A percentile compares a stretch with the other conserved stretches of the same genome.
Evolutionary conservation across 2,113 vertebrate genomes (phyloP).

Genomic region (Atlantisia rogersi): DNA sequence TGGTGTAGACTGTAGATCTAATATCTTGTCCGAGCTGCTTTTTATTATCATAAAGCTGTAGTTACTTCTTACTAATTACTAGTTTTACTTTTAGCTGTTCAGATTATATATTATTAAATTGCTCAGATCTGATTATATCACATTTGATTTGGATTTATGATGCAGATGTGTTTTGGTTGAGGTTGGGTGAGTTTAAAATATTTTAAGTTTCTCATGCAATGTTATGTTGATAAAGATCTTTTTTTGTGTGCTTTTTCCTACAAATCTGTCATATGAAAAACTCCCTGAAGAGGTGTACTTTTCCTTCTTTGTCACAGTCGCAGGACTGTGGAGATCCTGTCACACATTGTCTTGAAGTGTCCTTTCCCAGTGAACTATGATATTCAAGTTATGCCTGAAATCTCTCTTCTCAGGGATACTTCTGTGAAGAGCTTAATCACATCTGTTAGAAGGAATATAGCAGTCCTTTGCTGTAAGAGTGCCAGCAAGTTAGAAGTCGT

Average conservation of each 20-base stretch:
- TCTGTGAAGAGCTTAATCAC: neutral
- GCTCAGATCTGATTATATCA: neutral
- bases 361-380: neutral
- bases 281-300: neutral
- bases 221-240: neutral
- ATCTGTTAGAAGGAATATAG: neutral
- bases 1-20: neutral
- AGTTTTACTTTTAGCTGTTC: neutral
- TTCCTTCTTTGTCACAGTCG: neutral
- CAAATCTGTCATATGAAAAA: neutral
- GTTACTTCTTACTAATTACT: neutral
- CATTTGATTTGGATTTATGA: neutral
- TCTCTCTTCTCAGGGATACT: neutral
- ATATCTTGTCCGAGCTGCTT: neutral
- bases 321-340: neutral
- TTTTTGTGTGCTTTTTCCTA: neutral
- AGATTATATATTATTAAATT: neutral
- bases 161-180: neutral
- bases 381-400: neutral
- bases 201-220: neutral
- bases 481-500: neutral
- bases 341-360: neutral
- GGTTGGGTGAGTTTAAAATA: neutral
- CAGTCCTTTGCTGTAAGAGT: neutral
- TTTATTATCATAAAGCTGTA: neutral